phyloP scores from a whole-genome alignment of 1,140 invertebrate genomes.

The Portunus trituberculatus region DNA sequence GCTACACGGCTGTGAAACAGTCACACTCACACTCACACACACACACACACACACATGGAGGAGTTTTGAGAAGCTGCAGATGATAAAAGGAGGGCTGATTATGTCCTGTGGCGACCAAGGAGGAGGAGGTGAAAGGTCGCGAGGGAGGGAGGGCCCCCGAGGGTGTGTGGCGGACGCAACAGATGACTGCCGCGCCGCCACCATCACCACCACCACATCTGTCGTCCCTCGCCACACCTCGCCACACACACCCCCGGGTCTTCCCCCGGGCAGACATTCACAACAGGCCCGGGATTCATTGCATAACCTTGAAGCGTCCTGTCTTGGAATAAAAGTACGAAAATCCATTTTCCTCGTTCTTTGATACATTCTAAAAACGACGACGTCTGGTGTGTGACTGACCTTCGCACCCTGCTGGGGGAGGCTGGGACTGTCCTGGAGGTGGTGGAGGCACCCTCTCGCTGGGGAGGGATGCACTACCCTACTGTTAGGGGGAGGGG shows the following conservation, averaged over 20 bases:
- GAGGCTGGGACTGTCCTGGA: background rate
- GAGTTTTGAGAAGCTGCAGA: conserved; percentile 17
- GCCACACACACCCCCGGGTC: background rate
- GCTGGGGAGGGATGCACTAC: background rate
- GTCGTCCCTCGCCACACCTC: conserved; percentile 7
- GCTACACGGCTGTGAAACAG: background rate
- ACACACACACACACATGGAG: conserved; percentile 41
- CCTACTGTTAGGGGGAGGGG: background rate
- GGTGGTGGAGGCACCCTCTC: background rate
- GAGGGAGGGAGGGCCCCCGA: conserved; percentile 30
- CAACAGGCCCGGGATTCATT: background rate
- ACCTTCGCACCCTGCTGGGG: background rate
- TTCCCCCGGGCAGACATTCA: background rate
- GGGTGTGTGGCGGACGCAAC: conserved; percentile 11
- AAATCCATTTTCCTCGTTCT: background rate
- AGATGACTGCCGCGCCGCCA: conserved; percentile 27
- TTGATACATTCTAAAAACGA: background rate
- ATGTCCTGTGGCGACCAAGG: conserved; percentile 13
- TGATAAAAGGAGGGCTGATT: background rate
- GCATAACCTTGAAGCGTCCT: conserved; percentile 21
- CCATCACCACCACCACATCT: background rate
- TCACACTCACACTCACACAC: conserved; percentile 50
- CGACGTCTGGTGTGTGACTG: background rate
- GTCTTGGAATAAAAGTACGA: background rate
- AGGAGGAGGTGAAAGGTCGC: background rate